A percentile compares a stretch with the other conserved stretches of the same genome.
Conservation (phyloP, 2,888 invertebrate species). For the Pachymerium ferrugineum region DNA sequence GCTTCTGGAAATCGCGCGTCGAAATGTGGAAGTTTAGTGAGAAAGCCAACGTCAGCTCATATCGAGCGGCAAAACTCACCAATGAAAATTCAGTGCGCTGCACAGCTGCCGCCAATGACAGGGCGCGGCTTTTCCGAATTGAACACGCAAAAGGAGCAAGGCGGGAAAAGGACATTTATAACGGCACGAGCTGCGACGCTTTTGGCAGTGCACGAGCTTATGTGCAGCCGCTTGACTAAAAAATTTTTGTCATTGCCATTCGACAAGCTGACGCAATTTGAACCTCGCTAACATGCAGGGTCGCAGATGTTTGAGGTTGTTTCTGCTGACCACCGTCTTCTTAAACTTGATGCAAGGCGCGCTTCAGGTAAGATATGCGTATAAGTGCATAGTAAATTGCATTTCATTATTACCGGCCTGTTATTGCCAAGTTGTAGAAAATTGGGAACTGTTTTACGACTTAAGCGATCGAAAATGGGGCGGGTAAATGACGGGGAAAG, state of each 20-base stretch:
- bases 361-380: background rate
- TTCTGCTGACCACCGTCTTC: background rate
- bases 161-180: slow-evolving; percentile 12
- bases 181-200: background rate
- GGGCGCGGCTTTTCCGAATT: background rate
- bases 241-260: background rate
- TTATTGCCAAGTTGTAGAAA: background rate
- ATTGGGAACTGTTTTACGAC: background rate
- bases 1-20: background rate
- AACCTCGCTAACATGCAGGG: background rate
- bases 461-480: background rate
- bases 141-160: background rate
- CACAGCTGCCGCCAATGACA: slow-evolving; percentile 10
- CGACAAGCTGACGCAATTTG: background rate
- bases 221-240: background rate
- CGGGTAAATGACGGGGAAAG: background rate
- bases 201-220: slow-evolving; percentile 1
- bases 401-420: background rate
- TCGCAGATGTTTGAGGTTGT: background rate
- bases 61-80: slow-evolving; percentile 8
- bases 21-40: background rate
- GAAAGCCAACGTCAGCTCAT: background rate
- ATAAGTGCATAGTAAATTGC: background rate
- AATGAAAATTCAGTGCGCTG: background rate
- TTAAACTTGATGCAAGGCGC: background rate